These are phyloP conservation scores for Tricholauxania praeusta DNA, from an alignment of 2,888 invertebrate genomes.

Conservation along the genomic window DNA sequence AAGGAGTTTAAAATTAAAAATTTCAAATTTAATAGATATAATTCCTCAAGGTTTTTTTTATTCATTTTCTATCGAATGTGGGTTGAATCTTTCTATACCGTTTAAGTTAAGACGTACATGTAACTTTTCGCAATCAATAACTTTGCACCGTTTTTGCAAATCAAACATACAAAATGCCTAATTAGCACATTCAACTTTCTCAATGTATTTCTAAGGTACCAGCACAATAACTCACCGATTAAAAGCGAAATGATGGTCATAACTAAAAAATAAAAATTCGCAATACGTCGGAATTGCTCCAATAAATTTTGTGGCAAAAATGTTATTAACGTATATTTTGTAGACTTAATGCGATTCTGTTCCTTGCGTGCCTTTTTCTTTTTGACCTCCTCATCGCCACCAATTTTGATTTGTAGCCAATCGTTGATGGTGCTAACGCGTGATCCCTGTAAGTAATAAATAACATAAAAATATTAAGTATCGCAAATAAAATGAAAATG, in stretches of 20 bases:
- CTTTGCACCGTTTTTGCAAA: no score
- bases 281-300: slow-evolving; percentile 86
- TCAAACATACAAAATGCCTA: no score
- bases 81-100: no score
- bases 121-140: no score
- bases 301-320: slow-evolving; percentile 85
- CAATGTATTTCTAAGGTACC: no score
- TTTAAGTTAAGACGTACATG: no score
- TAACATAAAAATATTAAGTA: neutral
- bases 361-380: slow-evolving; percentile 58
- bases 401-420: slow-evolving; percentile 74
- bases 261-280: slow-evolving; percentile 86
- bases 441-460: slow-evolving; percentile 70
- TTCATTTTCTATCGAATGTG: no score
- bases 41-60: no score
- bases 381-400: slow-evolving; percentile 69
- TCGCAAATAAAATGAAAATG: neutral
- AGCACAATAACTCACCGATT: slow-evolving; percentile 69
- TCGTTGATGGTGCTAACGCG: slow-evolving; percentile 72
- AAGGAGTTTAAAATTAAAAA: no score
- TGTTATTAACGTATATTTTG: slow-evolving; percentile 82
- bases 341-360: slow-evolving; percentile 73
- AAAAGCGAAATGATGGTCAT: slow-evolving; percentile 78
- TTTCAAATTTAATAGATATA: no score
- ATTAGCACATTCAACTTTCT: no score